phyloP scores from a whole-genome alignment of 2,113 vertebrate species.

The Gnathonemus echidnorhynchus region DNA sequence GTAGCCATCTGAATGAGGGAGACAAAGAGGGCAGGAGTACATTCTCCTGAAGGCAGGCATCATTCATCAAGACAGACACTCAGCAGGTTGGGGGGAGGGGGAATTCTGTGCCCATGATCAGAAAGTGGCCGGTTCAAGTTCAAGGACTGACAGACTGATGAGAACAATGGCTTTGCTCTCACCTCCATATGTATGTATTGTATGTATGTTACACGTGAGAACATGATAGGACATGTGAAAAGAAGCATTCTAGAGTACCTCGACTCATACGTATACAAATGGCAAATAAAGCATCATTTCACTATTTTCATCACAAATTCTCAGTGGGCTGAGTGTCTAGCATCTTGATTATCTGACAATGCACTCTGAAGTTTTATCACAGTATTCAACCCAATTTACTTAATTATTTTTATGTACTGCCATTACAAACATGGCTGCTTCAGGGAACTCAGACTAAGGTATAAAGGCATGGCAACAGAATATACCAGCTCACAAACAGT shows the following conservation, averaged over 20 bases:
- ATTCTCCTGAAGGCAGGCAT: not conserved
- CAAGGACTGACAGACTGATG: not conserved
- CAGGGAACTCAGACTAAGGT: not conserved
- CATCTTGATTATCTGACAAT: not conserved
- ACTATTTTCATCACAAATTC: not conserved
- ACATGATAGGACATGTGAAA: not conserved
- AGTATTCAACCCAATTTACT: not conserved
- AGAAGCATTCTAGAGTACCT: not conserved
- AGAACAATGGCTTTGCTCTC: not conserved
- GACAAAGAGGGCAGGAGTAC: not conserved
- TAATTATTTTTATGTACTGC: not conserved
- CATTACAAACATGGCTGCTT: not conserved
- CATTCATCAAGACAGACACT: not conserved
- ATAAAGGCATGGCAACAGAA: not conserved
- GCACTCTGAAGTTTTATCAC: not conserved
- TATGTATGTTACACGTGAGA: not conserved
- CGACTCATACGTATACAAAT: not conserved
- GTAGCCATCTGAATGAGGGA: conserved; percentile 75
- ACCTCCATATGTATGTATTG: not conserved
- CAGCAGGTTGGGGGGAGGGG: not conserved
- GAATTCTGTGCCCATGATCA: too few species aligned
- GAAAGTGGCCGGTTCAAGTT: not conserved
- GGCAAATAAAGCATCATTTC: not conserved
- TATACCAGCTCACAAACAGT: not conserved
- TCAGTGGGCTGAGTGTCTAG: not conserved